Percentiles rank a stretch among this genome's conserved stretches.
Conservation (phyloP, 2,888 invertebrate genomes). For the Conus canariensis region DNA sequence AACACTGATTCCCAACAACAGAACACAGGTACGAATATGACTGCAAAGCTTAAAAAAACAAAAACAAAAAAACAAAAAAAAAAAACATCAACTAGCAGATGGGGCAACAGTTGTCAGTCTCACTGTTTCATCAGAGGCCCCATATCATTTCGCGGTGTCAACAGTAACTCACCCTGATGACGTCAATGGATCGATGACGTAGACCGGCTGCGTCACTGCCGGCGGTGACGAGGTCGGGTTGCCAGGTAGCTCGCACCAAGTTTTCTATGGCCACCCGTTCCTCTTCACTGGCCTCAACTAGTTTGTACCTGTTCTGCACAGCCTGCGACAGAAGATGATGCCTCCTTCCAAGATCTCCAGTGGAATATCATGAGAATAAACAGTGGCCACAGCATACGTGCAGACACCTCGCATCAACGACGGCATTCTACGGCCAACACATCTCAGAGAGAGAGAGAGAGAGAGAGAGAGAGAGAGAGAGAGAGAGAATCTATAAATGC, state of each 20-base stretch:
- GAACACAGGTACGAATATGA: too few species aligned
- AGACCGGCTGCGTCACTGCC: neutral
- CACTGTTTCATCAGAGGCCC: neutral
- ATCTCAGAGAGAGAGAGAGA: too few species aligned
- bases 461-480: too few species aligned
- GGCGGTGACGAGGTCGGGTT: neutral
- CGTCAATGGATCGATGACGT: neutral
- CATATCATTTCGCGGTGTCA: neutral
- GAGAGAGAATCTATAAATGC: too few species aligned
- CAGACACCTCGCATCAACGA: too few species aligned
- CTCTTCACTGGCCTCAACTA: neutral
- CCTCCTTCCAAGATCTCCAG: too few species aligned
- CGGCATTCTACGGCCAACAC: too few species aligned
- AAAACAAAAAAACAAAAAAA: neutral
- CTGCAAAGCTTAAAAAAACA: neutral
- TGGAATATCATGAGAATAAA: too few species aligned
- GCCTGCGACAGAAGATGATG: neutral
- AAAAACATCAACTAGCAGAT: neutral
- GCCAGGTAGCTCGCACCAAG: neutral
- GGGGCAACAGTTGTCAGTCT: too few species aligned
- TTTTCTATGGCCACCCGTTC: constrained; percentile 2
- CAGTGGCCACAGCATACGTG: too few species aligned
- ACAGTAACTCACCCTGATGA: neutral
- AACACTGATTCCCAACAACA: too few species aligned
- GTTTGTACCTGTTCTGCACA: neutral